A percentile compares a stretch with the other conserved stretches of the same genome.
Conservation (phyloP, 30 jellyfish, hydroid and myxozoan species). For the Pseudorhiza aurosa region DNA sequence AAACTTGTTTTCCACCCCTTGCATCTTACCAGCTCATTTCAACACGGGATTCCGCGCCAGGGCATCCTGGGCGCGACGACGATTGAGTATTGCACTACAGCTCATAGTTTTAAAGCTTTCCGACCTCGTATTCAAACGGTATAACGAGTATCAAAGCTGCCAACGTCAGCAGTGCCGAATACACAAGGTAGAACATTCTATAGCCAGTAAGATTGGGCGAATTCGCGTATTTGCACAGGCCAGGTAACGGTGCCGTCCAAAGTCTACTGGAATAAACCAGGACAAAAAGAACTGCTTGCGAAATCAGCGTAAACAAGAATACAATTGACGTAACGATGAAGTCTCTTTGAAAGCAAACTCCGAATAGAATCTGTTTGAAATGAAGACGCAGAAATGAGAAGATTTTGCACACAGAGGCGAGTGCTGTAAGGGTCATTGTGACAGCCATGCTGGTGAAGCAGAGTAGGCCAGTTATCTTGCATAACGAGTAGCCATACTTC, state of each 20-base stretch:
- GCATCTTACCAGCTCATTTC: no score
- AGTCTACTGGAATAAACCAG: slow-evolving; percentile 57
- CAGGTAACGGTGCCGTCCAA: slow-evolving; percentile 71
- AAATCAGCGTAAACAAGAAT: slow-evolving; percentile 59
- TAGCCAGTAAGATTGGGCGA: slow-evolving; percentile 93
- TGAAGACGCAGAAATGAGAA: slow-evolving; percentile 30
- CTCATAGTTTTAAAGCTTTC: neutral
- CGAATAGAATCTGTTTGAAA: slow-evolving; percentile 38
- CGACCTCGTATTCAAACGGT: slow-evolving; percentile 55
- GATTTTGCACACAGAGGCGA: slow-evolving; percentile 83
- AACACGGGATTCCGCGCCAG: no score
- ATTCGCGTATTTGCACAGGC: slow-evolving; percentile 84
- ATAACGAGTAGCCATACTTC: slow-evolving; percentile 88
- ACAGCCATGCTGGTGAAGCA: slow-evolving; percentile 85
- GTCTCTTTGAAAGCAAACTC: slow-evolving; percentile 68
- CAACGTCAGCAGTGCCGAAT: slow-evolving; percentile 85
- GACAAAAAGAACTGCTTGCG: slow-evolving; percentile 66
- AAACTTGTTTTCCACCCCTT: no score
- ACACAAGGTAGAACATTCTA: slow-evolving; percentile 88
- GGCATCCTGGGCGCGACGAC: no score
- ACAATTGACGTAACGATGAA: slow-evolving; percentile 69
- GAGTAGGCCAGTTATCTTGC: slow-evolving; percentile 88
- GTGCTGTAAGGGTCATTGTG: slow-evolving; percentile 77
- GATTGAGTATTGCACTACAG: no score
- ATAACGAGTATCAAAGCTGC: slow-evolving; percentile 87